Conservation (phyloP, 2,888 invertebrate genomes). For the Ptychoptera contaminata region DNA sequence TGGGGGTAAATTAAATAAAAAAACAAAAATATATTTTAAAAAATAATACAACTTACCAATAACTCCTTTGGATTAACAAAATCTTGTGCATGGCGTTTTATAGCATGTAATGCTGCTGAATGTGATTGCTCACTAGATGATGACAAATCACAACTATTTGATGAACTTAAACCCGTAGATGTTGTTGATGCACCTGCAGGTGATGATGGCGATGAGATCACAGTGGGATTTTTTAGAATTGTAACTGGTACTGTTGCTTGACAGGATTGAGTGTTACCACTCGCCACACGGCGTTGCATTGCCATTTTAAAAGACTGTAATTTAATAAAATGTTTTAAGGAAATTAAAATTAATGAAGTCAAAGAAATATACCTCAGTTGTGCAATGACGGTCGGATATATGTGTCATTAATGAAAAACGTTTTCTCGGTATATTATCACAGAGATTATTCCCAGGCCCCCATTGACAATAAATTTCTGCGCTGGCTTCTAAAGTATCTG, state of each 20-base stretch:
- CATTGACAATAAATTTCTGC: slow-evolving; percentile 78
- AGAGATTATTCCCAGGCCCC: slow-evolving; percentile 47
- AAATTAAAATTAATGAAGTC: neutral
- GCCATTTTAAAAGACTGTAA: slow-evolving; percentile 20
- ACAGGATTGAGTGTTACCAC: slow-evolving; percentile 18
- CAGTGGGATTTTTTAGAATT: slow-evolving; percentile 23
- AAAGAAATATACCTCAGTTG: slow-evolving; percentile 44
- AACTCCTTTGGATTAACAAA: slow-evolving; percentile 80
- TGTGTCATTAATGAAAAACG: slow-evolving; percentile 95
- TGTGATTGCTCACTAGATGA: slow-evolving; percentile 31
- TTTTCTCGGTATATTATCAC: slow-evolving; percentile 77
- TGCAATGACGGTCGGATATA: slow-evolving; percentile 87
- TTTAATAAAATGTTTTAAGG: neutral
- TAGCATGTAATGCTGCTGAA: slow-evolving; percentile 93
- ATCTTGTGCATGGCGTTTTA: slow-evolving; percentile 85
- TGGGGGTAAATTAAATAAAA: too few relatives aligned
- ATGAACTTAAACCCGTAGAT: slow-evolving; percentile 15
- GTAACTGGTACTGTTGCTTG: slow-evolving; percentile 23
- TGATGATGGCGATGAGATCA: slow-evolving; percentile 8
- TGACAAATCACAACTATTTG: slow-evolving; percentile 17
- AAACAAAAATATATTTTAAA: too few relatives aligned
- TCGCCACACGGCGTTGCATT: slow-evolving; percentile 22
- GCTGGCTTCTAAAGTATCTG: slow-evolving; percentile 39
- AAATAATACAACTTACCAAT: slow-evolving; percentile 41
- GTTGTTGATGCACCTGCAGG: slow-evolving; percentile 17